Conservation (phyloP, 1,140 invertebrate genomes). For the Diprion similis region DNA sequence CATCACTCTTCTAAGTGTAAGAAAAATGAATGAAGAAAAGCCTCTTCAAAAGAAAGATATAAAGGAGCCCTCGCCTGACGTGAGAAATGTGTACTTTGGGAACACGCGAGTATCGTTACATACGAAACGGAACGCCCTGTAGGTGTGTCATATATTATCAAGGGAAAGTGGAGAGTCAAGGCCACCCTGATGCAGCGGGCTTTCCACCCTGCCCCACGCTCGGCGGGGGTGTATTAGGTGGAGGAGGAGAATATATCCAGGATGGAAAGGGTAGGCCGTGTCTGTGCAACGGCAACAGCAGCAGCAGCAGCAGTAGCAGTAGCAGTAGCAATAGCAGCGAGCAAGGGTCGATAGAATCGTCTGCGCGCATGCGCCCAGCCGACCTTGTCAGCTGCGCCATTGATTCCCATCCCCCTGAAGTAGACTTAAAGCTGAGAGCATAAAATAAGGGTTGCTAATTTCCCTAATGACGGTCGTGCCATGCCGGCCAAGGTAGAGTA, state of each 20-base stretch:
- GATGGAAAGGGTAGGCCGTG: conserved; percentile 52
- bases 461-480: conserved; percentile 26
- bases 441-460: conserved; percentile 46
- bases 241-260: conserved; percentile 19
- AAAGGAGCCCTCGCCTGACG: no score
- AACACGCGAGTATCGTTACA: no score
- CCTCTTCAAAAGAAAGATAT: no score
- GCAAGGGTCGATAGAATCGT: conserved; percentile 57
- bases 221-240: conserved; percentile 24
- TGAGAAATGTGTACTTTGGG: no score
- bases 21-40: no score
- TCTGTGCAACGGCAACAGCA: conserved; percentile 47
- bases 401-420: conserved; percentile 39
- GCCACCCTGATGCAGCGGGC: conserved; percentile 40
- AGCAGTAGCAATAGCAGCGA: no score
- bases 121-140: not conserved
- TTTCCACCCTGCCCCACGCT: conserved; percentile 5
- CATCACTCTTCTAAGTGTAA: no score
- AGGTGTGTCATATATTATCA: conserved; percentile 15
- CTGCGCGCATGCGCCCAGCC: conserved; percentile 54
- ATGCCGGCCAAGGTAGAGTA: not conserved
- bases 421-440: conserved; percentile 54
- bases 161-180: conserved; percentile 46
- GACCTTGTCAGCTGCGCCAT: conserved; percentile 59
- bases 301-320: no score